These are phyloP conservation scores for Notothenia coriiceps DNA, from an alignment of 2,113 vertebrate genomes.

Conservation along the genomic window DNA sequence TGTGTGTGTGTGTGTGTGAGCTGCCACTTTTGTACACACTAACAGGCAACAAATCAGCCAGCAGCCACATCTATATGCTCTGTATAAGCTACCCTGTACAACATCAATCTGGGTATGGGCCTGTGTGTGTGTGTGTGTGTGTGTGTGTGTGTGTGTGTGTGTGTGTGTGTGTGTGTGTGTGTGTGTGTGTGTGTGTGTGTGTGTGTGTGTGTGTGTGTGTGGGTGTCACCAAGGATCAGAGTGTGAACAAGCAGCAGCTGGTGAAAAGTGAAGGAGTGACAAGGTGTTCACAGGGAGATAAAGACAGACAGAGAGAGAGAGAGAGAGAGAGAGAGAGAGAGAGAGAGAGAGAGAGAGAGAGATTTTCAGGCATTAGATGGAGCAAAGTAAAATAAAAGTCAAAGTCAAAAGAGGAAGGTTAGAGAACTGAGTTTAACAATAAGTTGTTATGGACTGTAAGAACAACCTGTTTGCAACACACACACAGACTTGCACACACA, in stretches of 20 bases:
- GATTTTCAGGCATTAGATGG: not conserved
- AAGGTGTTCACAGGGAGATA: slow-evolving; percentile 71
- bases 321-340: not conserved
- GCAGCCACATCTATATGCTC: slow-evolving; percentile 63
- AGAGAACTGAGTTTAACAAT: not conserved
- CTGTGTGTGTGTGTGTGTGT: not conserved
- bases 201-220: not conserved
- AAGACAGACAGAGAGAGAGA: not conserved
- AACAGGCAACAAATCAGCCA: slow-evolving; percentile 79
- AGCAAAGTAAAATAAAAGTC: not conserved
- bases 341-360: not conserved
- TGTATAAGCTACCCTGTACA: slow-evolving; percentile 28
- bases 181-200: slow-evolving; percentile 2
- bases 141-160: not conserved
- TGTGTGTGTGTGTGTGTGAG: slow-evolving; percentile 21
- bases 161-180: slow-evolving; percentile 21
- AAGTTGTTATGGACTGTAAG: slow-evolving; percentile 2
- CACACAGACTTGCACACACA: not conserved
- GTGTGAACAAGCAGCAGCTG: slow-evolving; percentile 82
- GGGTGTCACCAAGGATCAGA: slow-evolving; percentile 24
- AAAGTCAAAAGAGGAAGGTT: not conserved
- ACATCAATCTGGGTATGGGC: not conserved
- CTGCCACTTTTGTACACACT: slow-evolving; percentile 53
- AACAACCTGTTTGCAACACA: not conserved
- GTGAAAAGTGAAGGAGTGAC: slow-evolving; percentile 70